A percentile compares a stretch with the other conserved stretches of the same genome.
Conservation (phyloP, 2,113 vertebrate species). For the Pelecanoides urinatrix region DNA sequence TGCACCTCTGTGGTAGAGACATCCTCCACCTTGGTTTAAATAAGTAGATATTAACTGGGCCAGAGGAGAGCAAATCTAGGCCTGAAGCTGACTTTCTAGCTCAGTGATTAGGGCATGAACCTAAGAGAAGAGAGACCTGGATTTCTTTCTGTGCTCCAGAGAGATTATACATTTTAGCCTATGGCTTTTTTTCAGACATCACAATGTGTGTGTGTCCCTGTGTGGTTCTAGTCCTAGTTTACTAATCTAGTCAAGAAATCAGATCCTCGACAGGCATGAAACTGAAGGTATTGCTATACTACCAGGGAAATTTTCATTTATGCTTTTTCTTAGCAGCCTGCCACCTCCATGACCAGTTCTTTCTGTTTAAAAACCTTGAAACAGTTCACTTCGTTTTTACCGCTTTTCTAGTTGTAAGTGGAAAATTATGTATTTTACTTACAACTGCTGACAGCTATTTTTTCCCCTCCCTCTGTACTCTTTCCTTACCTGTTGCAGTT, state of each 20-base stretch:
- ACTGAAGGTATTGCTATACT: not conserved
- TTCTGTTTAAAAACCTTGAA: not conserved
- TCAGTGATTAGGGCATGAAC: not conserved
- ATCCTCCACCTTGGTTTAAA: not conserved
- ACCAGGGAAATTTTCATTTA: not conserved
- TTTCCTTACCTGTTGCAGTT: not conserved
- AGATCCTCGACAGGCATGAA: not conserved
- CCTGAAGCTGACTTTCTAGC: constrained; percentile 6
- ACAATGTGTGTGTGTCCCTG: not conserved
- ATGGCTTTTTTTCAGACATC: not conserved
- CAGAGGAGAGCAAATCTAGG: not conserved
- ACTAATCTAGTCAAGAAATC: not conserved
- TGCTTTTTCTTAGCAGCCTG: not conserved
- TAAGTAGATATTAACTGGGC: not conserved
- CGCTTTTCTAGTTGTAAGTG: not conserved
- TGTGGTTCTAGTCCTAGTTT: constrained; percentile 6
- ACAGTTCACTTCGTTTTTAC: not conserved
- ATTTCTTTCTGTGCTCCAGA: not conserved
- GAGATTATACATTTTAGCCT: constrained; percentile 1
- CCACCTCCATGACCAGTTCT: not conserved
- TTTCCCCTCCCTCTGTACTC: not conserved
- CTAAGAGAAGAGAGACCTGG: not conserved
- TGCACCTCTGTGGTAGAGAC: not conserved
- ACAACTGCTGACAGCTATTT: not conserved
- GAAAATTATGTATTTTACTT: not conserved